phyloP scores from a whole-genome alignment of 1,140 invertebrate genomes.

The Psilanteris sp. region DNA sequence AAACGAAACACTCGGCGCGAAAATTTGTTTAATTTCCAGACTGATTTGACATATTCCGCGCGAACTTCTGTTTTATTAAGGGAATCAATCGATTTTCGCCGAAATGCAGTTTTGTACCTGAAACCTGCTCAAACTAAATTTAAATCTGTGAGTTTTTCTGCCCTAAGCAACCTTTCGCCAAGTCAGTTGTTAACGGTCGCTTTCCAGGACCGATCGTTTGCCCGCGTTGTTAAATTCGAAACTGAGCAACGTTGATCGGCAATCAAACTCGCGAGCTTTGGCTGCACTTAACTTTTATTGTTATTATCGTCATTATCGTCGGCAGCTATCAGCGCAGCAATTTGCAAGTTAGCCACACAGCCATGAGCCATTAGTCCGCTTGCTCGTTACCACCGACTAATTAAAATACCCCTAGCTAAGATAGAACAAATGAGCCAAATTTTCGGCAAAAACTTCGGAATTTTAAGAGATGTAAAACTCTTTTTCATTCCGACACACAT shows the following conservation, averaged over 20 bases:
- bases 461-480: too few species aligned
- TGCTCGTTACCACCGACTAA: constrained; percentile 68
- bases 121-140: too few species aligned
- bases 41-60: too few species aligned
- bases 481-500: too few species aligned
- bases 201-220: background rate
- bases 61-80: too few species aligned
- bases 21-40: too few species aligned
- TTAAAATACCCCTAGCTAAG: constrained; percentile 65
- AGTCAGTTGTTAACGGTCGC: background rate
- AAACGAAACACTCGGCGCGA: too few species aligned
- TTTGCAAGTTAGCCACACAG: constrained; percentile 64
- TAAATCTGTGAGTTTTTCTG: too few species aligned
- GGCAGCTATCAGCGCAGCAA: constrained; percentile 68
- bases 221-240: constrained; percentile 8
- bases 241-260: constrained; percentile 29
- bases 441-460: too few species aligned
- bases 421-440: constrained; percentile 59
- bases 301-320: constrained; percentile 66
- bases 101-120: too few species aligned
- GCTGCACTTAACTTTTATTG: constrained; percentile 43
- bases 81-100: too few species aligned
- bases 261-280: constrained; percentile 10
- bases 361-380: constrained; percentile 66
- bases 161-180: too few species aligned